Evolutionary conservation across 2,113 vertebrate species (phyloP).

Genomic region (Ameiurus melas): DNA sequence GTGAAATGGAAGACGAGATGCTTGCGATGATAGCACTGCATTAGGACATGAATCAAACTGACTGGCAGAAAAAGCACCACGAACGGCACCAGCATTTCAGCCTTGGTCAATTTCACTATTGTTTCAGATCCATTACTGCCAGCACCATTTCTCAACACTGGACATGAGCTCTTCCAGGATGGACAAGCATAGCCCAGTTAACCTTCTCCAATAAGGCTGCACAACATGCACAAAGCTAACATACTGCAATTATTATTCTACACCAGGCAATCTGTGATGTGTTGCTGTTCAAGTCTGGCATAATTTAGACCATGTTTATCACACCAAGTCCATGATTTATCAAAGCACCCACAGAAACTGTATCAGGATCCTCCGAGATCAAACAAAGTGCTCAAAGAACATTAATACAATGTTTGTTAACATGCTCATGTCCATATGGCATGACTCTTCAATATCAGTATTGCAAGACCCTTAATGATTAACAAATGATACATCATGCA

Average conservation of each 20-base stretch:
- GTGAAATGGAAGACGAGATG: conserved; percentile 5
- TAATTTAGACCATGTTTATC: not conserved
- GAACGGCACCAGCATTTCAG: not conserved
- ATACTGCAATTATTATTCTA: not conserved
- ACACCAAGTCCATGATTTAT: not conserved
- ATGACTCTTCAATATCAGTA: not conserved
- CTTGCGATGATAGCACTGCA: not conserved
- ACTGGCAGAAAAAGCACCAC: not conserved
- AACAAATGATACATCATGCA: not conserved
- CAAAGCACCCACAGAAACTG: not conserved
- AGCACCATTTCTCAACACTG: not conserved
- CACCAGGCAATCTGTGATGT: not conserved
- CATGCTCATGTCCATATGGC: not conserved
- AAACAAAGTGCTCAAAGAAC: not conserved
- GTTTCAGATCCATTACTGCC: not conserved
- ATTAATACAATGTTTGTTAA: not conserved
- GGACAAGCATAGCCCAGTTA: not conserved
- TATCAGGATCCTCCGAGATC: not conserved
- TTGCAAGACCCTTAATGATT: not conserved
- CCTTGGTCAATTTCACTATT: not conserved
- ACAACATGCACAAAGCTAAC: not conserved
- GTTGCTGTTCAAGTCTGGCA: not conserved
- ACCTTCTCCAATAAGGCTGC: not conserved
- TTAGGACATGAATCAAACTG: conserved; percentile 10
- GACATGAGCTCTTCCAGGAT: not conserved